Base-by-base conservation (phyloP, 2,888 invertebrate genomes). In the Creontiades dilutus region DNA sequence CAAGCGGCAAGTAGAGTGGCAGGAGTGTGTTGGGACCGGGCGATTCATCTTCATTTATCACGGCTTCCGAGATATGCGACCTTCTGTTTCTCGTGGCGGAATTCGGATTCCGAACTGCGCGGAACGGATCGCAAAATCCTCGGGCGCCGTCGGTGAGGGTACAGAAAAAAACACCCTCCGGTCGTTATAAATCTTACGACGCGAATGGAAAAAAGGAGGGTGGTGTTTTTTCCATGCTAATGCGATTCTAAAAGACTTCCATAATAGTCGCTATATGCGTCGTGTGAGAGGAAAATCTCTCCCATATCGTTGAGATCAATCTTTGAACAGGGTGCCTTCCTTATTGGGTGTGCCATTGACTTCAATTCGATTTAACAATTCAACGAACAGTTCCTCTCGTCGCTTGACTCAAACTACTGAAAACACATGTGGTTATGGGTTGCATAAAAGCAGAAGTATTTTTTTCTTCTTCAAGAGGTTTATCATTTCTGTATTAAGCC, bases 1-100 rank as follows among this genome's bases (percentile, higher is more conserved):
- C n/a, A 57, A n/a, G 57, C n/a, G 57, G 57, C 57, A 52, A 52
- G 52, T 12, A 52, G 52, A 52, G 52, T 52, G 52, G 52, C 52
- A 52, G 16, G 52, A 52, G 52, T 52, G 14, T 52, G 16, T 16
- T 16, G n/a, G 57, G 57, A 7, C 57, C 19, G 16, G 57, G 57
- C 14, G 57, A 57, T 57, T 57, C 57, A 57, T 57, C 57, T 57
- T 57, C 57, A 57, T 57, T 57, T 57, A 57, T 57, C 57, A 57
- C 57, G 57, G 57, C 57, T 57, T 16, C 57, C 57, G n/a, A n/a
- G 57, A 57, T 57, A 57, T 57, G 57, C 57, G 57, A 57, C 57
- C 57, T 57, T 57, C 57, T 57, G 57, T 57, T 57, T 57, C 57
- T n/a, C n/a, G 37, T 37, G n/a, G 57, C 57, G 57, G 57, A n/a